These are phyloP conservation scores for Virgularia gustaviana DNA, from an alignment of 92 coral and sea anemone species.

Conservation along the genomic window DNA sequence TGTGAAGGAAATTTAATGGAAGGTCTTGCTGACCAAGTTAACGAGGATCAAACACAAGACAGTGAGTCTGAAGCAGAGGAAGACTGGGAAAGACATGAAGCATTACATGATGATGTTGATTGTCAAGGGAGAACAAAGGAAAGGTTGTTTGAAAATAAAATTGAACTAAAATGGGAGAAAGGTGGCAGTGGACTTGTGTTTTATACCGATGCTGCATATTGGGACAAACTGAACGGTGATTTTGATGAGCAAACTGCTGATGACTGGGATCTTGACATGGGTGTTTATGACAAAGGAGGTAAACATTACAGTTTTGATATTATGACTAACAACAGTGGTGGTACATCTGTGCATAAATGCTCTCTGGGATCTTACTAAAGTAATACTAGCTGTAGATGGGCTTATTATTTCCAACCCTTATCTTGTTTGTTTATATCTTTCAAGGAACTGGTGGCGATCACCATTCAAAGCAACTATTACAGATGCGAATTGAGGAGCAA, in stretches of 20 bases:
- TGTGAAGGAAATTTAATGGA: background rate
- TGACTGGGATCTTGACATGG: constrained; percentile 99
- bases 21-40: too few relatives aligned
- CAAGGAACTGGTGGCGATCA: constrained; percentile 86
- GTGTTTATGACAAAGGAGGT: constrained; percentile 94
- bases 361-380: too few relatives aligned
- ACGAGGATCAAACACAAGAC: constrained; percentile 47
- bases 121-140: constrained; percentile 92
- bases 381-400: background rate
- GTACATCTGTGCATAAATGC: too few relatives aligned
- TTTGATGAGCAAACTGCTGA: constrained; percentile 97
- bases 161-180: constrained; percentile 97
- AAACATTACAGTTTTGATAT: background rate
- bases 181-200: constrained; percentile 99
- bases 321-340: background rate
- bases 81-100: constrained; percentile 98
- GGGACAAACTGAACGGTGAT: constrained; percentile 89
- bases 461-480: constrained; percentile 75
- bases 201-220: constrained; percentile 97
- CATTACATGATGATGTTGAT: constrained; percentile 88
- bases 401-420: background rate
- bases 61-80: constrained; percentile 62
- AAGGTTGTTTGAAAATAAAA: constrained; percentile 85
- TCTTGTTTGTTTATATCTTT: too few relatives aligned
- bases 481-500: constrained; percentile 78